Base-by-base conservation (phyloP, 1,140 invertebrate species). In the Drosophila repletoides region DNA sequence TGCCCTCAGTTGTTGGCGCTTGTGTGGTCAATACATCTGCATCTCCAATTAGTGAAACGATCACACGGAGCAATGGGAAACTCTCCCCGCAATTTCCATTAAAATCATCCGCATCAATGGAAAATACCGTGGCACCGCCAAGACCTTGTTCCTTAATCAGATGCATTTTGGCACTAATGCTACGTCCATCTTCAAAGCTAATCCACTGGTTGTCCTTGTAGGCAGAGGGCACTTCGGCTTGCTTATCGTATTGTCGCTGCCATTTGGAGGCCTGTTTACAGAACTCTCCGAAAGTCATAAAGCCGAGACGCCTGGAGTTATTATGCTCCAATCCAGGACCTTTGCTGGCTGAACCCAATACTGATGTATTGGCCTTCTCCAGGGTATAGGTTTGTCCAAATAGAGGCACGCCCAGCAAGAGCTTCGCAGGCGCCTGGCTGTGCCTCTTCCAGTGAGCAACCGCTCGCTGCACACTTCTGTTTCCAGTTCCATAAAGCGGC, bases 241-340 rank as follows among this genome's bases (percentile, higher is more conserved):
- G 10, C 0, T 69, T 28, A n/a, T 90, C 74, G 3, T 51, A 90
- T 0, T 40, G 10, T 1, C 41, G 31, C 3, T 36, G 49, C 52
- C 75, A 86, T 0, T 24, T 51, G 2, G 34, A n/a, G 1, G 59
- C 14, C 3, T 80, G 79, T 5, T 10, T n/a, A 72, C 88, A 80
- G 74, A 92, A 92, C 86, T 97, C 96, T 72, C 95, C 94, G 79
- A 94, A 97, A 10, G 95, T 94, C 49, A 95, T 91, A 28, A 92
- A 92, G 10, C 96, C 96, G 12, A 84, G 66, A 46, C 94, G 86
- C 52, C 58, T 94, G 0, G 95, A 95, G 49, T 93, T 94, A 0
- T 92, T 92, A 0, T 65, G 52, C 12, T 6, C 95, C 95, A 5
- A 92, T 3, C 94, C 94, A 0, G 92, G 86, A 4, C 93, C 92